Percentiles rank a stretch among this genome's conserved stretches.
Conservation (phyloP, 2,113 vertebrate species). For the Callipepla squamata region DNA sequence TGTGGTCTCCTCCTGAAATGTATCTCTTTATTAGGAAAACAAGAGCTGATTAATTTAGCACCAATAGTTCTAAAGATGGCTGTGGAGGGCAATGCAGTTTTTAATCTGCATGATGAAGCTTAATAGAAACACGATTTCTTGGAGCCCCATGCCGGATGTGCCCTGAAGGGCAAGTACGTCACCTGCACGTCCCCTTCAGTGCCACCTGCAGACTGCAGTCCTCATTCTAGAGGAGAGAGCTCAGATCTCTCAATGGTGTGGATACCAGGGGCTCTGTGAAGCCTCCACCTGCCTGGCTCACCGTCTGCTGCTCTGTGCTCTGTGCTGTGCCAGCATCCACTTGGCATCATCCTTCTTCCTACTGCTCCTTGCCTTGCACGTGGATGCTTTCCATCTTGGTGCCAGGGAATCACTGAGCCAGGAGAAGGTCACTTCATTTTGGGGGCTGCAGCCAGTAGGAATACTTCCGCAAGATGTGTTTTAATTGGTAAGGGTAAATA, state of each 20-base stretch:
- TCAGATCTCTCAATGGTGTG: not conserved
- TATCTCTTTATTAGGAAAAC: not conserved
- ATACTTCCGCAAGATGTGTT: not conserved
- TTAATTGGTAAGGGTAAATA: not conserved
- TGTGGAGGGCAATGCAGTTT: not conserved
- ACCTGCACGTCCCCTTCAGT: not conserved
- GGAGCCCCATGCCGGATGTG: no score
- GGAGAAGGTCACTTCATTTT: not conserved
- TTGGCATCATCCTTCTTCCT: accelerated
- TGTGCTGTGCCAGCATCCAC: not conserved
- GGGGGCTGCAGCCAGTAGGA: not conserved
- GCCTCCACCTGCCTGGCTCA: not conserved
- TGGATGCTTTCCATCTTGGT: not conserved
- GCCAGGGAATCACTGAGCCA: not conserved
- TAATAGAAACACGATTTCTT: not conserved
- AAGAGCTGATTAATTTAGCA: not conserved
- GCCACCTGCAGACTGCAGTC: not conserved
- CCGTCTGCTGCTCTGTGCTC: not conserved
- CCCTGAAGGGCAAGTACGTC: not conserved
- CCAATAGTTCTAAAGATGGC: not conserved
- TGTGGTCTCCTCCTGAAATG: not conserved
- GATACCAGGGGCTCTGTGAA: not conserved
- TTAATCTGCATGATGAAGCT: not conserved
- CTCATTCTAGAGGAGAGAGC: not conserved
- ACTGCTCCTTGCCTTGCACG: accelerated